A percentile compares a stretch with the other conserved stretches of the same genome.
Evolutionary conservation across 2,113 vertebrate genomes (phyloP).

Genomic region (Sula dactylatra): DNA sequence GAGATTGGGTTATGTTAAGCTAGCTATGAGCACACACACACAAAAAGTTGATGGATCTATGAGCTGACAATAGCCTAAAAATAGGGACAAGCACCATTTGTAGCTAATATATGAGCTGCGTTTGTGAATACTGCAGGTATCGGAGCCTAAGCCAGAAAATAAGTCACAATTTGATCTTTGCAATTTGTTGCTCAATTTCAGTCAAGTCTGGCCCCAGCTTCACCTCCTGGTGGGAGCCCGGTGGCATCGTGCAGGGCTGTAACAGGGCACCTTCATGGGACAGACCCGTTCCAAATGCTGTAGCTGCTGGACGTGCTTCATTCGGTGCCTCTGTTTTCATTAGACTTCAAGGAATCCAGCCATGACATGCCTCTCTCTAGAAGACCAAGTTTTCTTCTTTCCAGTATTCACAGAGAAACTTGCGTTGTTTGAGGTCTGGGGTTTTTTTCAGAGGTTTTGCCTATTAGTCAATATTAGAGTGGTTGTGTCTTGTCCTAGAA

Average conservation of each 20-base stretch:
- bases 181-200: not conserved
- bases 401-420: not conserved
- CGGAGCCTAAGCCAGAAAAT: not conserved
- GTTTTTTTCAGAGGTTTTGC: not conserved
- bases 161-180: not conserved
- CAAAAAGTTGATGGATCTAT: not conserved
- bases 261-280: not conserved
- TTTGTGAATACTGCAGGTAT: not conserved
- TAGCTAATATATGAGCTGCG: not conserved
- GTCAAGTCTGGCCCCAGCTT: not conserved
- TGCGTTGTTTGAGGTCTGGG: not conserved
- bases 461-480: not conserved
- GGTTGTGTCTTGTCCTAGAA: not conserved
- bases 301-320: not conserved
- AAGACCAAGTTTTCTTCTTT: not conserved
- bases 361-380: not conserved
- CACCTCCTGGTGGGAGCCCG: not conserved
- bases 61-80: not conserved
- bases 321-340: not conserved
- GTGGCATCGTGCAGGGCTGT: not conserved
- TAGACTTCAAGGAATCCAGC: not conserved
- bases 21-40: not conserved
- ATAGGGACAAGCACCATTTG: not conserved
- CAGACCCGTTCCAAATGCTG: not conserved
- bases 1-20: not conserved